Base-by-base conservation (phyloP, 35 echinoderm and acorn worm genomes). In the Strongylocentrotus purpuratus region DNA sequence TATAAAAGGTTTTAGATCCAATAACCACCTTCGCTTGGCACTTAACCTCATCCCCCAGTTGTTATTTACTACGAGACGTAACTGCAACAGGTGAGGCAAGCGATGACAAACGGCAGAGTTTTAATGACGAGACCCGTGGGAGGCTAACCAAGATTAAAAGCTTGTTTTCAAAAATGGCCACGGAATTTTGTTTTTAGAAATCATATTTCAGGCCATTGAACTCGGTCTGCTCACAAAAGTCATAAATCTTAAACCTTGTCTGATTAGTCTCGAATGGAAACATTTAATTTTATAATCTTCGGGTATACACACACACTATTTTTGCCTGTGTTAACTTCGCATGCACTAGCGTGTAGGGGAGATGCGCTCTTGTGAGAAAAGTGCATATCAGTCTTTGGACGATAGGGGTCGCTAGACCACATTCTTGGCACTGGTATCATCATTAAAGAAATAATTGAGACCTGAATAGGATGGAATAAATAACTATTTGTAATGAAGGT, bases 81-180 rank as follows among this genome's bases (percentile, higher is more conserved):
- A 89, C 6, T 33, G 87, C 4, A 89, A 89, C 87, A 89, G 87
- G 87, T 89, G 87, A 46, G 20, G 87, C 11, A 20, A 11, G 31
- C 45, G 87, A 89, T 89, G 87, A 89, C 87, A 89, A n/a, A 89
- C 87, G 87, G 87, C 33, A 45, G 20, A 89, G 87, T 89, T 89
- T 89, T 89, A 89, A 45, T 45, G 87, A 89, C 87, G 33, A 22
- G 87, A 89, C 87, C 33, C 87, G 87, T 9, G 87, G 87, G 87
- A 89, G 87, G 20, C 87, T 89, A 89, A 41, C 32, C 45, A 12
- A 8, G 87, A 89, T 89, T 89, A 89, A 89, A 89, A 89, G 87
- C 32, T 89, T 89, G 87, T 89, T 89, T 89, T 89, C 87, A 32
- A 89, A 89, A 33, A 89, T 33, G 87, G 20, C 65, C 87, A 46